Evolutionary conservation across 2,888 invertebrate species (phyloP).

Genomic region (Tetheella fluctuosa): DNA sequence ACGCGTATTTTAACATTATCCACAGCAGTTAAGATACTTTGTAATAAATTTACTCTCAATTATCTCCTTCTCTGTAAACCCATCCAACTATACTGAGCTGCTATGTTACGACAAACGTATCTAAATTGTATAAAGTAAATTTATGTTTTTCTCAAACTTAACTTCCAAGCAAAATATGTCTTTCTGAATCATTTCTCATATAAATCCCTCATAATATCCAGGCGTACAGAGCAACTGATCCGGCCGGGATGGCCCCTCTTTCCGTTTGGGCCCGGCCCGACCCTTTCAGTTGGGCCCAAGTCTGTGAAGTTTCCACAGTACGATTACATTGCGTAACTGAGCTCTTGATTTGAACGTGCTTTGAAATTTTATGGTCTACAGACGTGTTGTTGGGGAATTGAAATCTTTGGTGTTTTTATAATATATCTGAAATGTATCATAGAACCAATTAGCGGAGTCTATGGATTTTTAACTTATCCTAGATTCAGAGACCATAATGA

Average conservation of each 20-base stretch:
- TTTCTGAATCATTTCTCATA: slow-evolving; percentile 39
- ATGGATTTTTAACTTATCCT: too few relatives aligned
- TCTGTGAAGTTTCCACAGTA: slow-evolving; percentile 18
- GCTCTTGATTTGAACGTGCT: slow-evolving; percentile 33
- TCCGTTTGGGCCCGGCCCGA: slow-evolving; percentile 20
- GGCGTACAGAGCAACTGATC: slow-evolving; percentile 10
- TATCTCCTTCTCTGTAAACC: too few relatives aligned
- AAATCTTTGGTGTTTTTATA: not conserved
- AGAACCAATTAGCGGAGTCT: too few relatives aligned
- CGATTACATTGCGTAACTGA: slow-evolving; percentile 37
- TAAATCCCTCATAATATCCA: slow-evolving; percentile 41
- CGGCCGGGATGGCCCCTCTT: slow-evolving; percentile 16
- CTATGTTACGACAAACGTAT: too few relatives aligned
- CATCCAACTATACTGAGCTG: too few relatives aligned
- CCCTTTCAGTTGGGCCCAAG: not conserved
- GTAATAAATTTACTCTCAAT: too few relatives aligned
- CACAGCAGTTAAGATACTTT: too few relatives aligned
- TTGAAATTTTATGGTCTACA: slow-evolving; percentile 36
- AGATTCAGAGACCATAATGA: too few relatives aligned
- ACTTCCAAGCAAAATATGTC: not conserved
- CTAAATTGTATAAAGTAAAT: too few relatives aligned
- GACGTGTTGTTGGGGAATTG: slow-evolving; percentile 23
- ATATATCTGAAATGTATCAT: not conserved
- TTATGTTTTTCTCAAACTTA: not conserved
- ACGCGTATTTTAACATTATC: too few relatives aligned